Evolutionary conservation across 2,888 invertebrate genomes (phyloP), one percentile per base, ranked within the genome.

Genomic region (Leptinotarsa juncta): DNA sequence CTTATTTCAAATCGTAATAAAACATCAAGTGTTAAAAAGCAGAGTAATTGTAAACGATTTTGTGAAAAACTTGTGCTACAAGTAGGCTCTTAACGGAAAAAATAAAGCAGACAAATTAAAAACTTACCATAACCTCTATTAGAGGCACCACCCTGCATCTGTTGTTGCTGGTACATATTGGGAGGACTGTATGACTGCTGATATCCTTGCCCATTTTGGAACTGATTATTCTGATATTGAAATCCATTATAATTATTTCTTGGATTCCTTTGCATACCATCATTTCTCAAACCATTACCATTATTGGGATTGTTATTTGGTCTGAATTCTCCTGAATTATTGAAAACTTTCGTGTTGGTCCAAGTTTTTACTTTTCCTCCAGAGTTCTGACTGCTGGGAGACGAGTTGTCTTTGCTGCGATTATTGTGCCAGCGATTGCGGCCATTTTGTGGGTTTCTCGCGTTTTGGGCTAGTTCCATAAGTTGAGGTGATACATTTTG

Each of bases 191-290:
- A 84, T 14, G 83, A 83, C 65, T 81, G 82, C 72, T 85, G 85
- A 73, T 86, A 86, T n/a, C 81, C 82, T 72, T 89, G 81, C 87
- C 84, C 81, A 72, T 82, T 87, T 83, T 78, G 86, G 71, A 83
- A 85, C 78, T 89, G 89, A 70, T 90, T 90, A 75, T 89, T 90
- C 81, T 90, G 91, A 81, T 91, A 91, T n/a, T 78, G 75, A 66
- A 74, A 81, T 14, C 90, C 89, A 86, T 89, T 90, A 81, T 91
- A 92, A 67, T 90, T 91, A 80, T 91, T 91, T 26, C 91, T 91
- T 83, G 91, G 90, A 26, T 90, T 89, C 77, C 86, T 84, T 70
- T 89, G 90, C 76, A 82, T 84, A 14, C 82, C 84, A 78, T 91
- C 90, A 80, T 90, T 90, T 79, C 88, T 90, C 87, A 81, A 88